Base-by-base conservation (phyloP, 30 jellyfish, hydroid and myxozoan genomes). In the Nemopilema nomurai region DNA sequence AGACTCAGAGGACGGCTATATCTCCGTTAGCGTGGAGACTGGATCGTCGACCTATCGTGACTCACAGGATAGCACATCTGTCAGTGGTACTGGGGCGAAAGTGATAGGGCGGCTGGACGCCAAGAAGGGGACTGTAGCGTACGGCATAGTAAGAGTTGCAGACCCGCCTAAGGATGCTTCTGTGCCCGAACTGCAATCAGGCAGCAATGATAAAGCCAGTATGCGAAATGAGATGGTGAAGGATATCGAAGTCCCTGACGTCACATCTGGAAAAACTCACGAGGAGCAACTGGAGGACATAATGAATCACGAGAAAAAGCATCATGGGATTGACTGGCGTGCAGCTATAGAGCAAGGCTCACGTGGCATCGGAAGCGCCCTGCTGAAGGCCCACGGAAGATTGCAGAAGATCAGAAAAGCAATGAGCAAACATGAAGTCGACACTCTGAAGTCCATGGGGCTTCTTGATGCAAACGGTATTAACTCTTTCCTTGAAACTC, bases 301-400 rank as follows among this genome's bases (percentile, higher is more conserved):
- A 26, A 41, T 77, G 51, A 49, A 57, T n/a, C 87, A 77, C 28
- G 87, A 77, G 33, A 64, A 62, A 31, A 66, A 27, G 78, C 87
- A 77, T 62, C 78, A 77, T 62, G 87, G 87, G 53, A 33, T 77
- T 77, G 87, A 77, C 65, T 77, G 87, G 87, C 87, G 68, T 26
- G 78, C 77, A 16, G 87, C 87, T 1, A 69, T 63, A 33, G 22
- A 77, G 69, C 49, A 77, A 68, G 87, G 87, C 28, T 64, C 68
- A 23, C 66, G 78, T 25, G 77, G 77, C 33, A 28, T 77, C 33
- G 30, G 78, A 26, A 32, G 62, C 28, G 87, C 87, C 68, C 24
- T 77, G 29, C 22, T 26, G 25, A 77, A 77, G 50, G 87, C 87
- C 1, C 78, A 77, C 26, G 71, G 65, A 32, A 77, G 87, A 75